These are phyloP conservation scores for Psettodes erumei DNA, from an alignment of 2,113 vertebrate species.

Conservation along the genomic window DNA sequence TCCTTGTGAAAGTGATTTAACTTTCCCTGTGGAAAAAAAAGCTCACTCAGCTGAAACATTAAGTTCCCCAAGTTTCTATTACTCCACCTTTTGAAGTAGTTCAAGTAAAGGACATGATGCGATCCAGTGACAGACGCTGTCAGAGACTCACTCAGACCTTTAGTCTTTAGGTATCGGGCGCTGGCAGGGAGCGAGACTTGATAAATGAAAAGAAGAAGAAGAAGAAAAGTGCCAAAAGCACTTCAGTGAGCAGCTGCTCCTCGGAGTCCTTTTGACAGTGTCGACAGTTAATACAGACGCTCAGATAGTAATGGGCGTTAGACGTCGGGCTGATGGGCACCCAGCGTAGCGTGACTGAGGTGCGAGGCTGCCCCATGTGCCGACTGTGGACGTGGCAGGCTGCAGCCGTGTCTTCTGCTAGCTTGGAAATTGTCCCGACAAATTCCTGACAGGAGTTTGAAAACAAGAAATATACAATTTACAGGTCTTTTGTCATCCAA, in stretches of 20 bases:
- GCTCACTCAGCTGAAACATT: constrained; percentile 72
- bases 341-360: constrained; percentile 43
- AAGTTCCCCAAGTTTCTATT: constrained; percentile 69
- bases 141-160: constrained; percentile 58
- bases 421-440: background rate
- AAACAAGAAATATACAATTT: background rate
- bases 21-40: constrained; percentile 49
- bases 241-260: constrained; percentile 47
- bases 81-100: constrained; percentile 56
- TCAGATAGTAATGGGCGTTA: constrained; percentile 61
- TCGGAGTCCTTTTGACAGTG: constrained; percentile 57
- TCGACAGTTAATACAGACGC: constrained; percentile 55
- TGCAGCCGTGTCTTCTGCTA: background rate
- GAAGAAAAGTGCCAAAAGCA: constrained; percentile 68
- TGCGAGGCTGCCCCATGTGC: constrained; percentile 46
- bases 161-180: constrained; percentile 66
- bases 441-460: constrained; percentile 24
- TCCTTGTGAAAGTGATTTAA: constrained; percentile 21
- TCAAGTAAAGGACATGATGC: constrained; percentile 47
- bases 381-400: constrained; percentile 25
- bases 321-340: constrained; percentile 62
- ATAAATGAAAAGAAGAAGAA: constrained; percentile 61
- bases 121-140: constrained; percentile 63
- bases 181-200: constrained; percentile 56
- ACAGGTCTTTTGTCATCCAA: background rate